Conservation (phyloP, 2,888 invertebrate species). For the Caenorhabditis becei region DNA sequence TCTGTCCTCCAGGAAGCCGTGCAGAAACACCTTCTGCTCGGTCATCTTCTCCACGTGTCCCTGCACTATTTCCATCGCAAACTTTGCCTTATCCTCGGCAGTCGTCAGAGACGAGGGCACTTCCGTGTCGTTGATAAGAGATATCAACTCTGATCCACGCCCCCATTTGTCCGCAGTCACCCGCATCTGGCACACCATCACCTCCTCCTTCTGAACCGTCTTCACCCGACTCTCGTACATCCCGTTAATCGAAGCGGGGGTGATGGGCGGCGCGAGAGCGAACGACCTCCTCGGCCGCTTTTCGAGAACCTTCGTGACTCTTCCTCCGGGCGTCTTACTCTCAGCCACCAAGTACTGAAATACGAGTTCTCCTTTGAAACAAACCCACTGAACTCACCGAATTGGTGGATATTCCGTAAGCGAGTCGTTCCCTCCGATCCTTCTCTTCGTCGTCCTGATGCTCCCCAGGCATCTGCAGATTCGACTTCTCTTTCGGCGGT, state of each 20-base stretch:
- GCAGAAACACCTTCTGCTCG: slow-evolving; percentile 43
- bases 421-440: slow-evolving; percentile 29
- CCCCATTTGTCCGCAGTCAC: slow-evolving; percentile 45
- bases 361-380: background rate
- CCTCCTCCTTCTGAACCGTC: slow-evolving; percentile 38
- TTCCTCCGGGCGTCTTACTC: slow-evolving; percentile 36
- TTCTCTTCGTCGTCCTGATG: slow-evolving; percentile 16
- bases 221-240: slow-evolving; percentile 33
- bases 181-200: slow-evolving; percentile 10
- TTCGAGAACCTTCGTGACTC: slow-evolving; percentile 29
- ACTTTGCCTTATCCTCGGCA: slow-evolving; percentile 30
- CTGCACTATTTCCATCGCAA: slow-evolving; percentile 37
- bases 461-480: background rate
- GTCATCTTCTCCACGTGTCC: slow-evolving; percentile 45
- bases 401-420: slow-evolving; percentile 30
- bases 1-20: slow-evolving; percentile 31
- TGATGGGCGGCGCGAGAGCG: slow-evolving; percentile 22
- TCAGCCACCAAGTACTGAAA: slow-evolving; percentile 38
- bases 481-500: slow-evolving; percentile 1
- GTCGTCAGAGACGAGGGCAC: slow-evolving; percentile 18
- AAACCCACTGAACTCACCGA: background rate
- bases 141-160: slow-evolving; percentile 32
- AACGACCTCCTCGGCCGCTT: slow-evolving; percentile 3
- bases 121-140: slow-evolving; percentile 37
- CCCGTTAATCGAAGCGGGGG: slow-evolving; percentile 30